Evolutionary conservation across 2,888 invertebrate species (phyloP).

Genomic region (Rapana venosa): DNA sequence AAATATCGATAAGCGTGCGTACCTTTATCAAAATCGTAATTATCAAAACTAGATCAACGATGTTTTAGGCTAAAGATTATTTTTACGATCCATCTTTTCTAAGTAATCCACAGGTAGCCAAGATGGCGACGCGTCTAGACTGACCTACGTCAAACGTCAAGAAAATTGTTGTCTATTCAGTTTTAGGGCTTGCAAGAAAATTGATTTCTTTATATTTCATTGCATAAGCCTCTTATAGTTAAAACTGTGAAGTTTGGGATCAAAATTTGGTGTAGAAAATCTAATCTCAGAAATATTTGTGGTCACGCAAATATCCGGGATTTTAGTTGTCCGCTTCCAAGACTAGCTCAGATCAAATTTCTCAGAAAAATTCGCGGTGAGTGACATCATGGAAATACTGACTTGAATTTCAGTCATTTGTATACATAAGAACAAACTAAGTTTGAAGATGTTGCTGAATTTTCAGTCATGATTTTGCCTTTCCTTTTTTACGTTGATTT

Average conservation of each 20-base stretch:
- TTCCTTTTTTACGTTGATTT: not conserved
- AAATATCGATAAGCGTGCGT: not conserved
- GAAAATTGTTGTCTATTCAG: not conserved
- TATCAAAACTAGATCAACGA: not conserved
- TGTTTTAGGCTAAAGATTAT: not conserved
- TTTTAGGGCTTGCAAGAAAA: not conserved
- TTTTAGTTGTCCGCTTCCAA: conserved; percentile 3
- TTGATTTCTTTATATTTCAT: not conserved
- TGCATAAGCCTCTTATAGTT: not conserved
- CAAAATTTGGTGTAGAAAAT: not conserved
- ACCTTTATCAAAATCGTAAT: not conserved
- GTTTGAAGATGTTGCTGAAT: not conserved
- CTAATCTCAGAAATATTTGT: not conserved
- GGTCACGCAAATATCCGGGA: not conserved
- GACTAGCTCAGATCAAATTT: not conserved
- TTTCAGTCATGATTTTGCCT: conserved; percentile 32
- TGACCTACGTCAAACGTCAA: not conserved
- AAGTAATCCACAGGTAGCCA: conserved; percentile 12
- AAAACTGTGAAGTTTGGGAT: not conserved
- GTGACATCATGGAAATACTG: not conserved
- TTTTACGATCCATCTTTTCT: conserved; percentile 15
- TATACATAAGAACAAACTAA: not conserved
- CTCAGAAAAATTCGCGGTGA: not conserved
- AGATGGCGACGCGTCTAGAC: conserved; percentile 15
- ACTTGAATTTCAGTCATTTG: not conserved